Evolutionary conservation across 2,797 vertebrate genomes (phyloP), one percentile per base, ranked within the genome.

Genomic region (Paedocypris micromegethes): DNA sequence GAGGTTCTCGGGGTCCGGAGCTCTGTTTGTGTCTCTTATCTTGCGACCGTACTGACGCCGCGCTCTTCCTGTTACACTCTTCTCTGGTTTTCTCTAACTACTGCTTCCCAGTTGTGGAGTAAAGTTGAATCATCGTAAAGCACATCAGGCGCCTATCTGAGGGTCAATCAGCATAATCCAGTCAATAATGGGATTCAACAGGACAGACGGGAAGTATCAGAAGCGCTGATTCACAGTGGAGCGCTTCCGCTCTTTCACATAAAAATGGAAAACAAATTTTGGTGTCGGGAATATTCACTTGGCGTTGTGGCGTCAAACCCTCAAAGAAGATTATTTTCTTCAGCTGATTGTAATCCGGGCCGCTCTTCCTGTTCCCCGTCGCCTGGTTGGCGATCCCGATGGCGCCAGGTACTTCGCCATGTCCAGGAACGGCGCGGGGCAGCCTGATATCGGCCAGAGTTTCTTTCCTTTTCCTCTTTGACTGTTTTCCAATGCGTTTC

Each of bases 61-160:
- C 84, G 84, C 89, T 92, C 90, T 97, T 98, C 95, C 95, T 96
- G 94, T 97, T 96, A 93, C 90, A 88, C 89, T 88, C 79, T 87
- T 90, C 83, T 89, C 84, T 85, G 86, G 83, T 80, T 80, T 88
- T 83, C 78, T 87, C 23, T 23, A 23, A 81, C 86, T 83, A 82
- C 77, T 68, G 83, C 77, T 72, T 23, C 23, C 23, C 23, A 23
- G 23, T 23, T 23, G 23, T 23, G 23, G 23, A 23, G 23, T 23
- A 23, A 23, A 23, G 23, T 23, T 23, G 23, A 23, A 23, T 23
- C 23, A 23, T 23, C 23, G 23, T 23, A 23, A 23, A 23, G 23
- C 23, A 23, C 23, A 23, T 23, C 23, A 23, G 23, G 23, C 23
- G 23, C 23, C 23, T 23, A 23, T 23, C 23, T 23, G 23, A 23